These are phyloP conservation scores for Hybognathus amarus DNA, from an alignment of 2,797 vertebrate genomes.

Conservation along the genomic window DNA sequence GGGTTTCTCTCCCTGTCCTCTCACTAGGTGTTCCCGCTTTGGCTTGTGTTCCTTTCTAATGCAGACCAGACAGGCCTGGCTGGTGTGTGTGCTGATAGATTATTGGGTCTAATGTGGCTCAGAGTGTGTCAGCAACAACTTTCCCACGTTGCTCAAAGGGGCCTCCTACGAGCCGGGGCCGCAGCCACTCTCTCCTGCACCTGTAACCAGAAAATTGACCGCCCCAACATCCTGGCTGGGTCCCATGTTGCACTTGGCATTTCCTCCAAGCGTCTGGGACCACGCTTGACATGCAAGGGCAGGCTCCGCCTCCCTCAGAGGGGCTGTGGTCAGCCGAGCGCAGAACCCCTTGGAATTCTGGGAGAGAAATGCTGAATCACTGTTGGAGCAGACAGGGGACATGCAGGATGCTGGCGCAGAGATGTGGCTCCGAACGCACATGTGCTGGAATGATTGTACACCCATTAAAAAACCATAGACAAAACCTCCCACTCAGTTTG, in stretches of 20 bases:
- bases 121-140: constrained; percentile 75
- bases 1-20: constrained; percentile 63
- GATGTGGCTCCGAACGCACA: constrained; percentile 46
- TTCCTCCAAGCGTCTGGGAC: constrained; percentile 77
- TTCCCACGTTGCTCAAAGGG: constrained; percentile 77
- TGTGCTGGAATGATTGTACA: constrained; percentile 31
- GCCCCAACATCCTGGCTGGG: constrained; percentile 65
- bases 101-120: constrained; percentile 63
- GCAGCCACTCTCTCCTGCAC: constrained; percentile 70
- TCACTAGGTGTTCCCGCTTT: constrained; percentile 73
- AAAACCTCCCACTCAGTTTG: constrained; percentile 15
- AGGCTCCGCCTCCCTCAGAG: constrained; percentile 66
- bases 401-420: constrained; percentile 23
- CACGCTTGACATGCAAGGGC: constrained; percentile 77
- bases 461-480: constrained; percentile 12
- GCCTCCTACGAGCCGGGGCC: constrained; percentile 33
- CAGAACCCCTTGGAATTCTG: constrained; percentile 67
- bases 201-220: constrained; percentile 71
- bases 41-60: constrained; percentile 67
- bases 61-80: constrained; percentile 65
- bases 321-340: constrained; percentile 63
- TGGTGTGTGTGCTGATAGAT: constrained; percentile 67
- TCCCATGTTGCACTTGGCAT: constrained; percentile 84
- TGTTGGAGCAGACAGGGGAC: constrained; percentile 49
- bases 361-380: constrained; percentile 70